Conservation (phyloP, 2,113 vertebrate genomes). For the Condylura cristata region DNA sequence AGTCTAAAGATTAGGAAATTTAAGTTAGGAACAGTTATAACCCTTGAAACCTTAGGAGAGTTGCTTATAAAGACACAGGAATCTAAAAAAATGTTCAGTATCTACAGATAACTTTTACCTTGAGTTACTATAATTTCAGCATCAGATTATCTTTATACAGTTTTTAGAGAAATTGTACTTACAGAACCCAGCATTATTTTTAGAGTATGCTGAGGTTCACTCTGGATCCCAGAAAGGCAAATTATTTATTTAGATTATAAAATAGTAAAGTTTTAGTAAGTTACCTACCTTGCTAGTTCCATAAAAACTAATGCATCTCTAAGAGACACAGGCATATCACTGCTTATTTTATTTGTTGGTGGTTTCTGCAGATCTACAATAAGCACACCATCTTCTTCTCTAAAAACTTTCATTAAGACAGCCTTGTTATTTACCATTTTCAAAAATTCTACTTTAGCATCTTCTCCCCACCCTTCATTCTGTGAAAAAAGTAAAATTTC, state of each 20-base stretch:
- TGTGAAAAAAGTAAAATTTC: slow-evolving; percentile 72
- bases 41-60: background rate
- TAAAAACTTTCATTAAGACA: slow-evolving; percentile 89
- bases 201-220: background rate
- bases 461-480: slow-evolving; percentile 89
- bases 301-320: slow-evolving; percentile 92
- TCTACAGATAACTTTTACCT: slow-evolving; percentile 17
- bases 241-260: slow-evolving; percentile 20
- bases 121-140: background rate
- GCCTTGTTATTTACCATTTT: slow-evolving; percentile 88
- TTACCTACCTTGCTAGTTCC: slow-evolving; percentile 92
- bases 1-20: slow-evolving; percentile 21
- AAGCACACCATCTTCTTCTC: slow-evolving; percentile 88
- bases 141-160: slow-evolving; percentile 28
- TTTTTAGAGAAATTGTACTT: slow-evolving; percentile 34
- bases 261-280: slow-evolving; percentile 46
- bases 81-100: background rate
- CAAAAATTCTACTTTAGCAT: slow-evolving; percentile 87
- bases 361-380: slow-evolving; percentile 94
- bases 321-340: slow-evolving; percentile 88
- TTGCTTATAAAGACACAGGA: background rate
- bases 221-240: slow-evolving; percentile 30
- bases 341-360: slow-evolving; percentile 84
- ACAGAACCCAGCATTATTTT: background rate
- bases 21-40: slow-evolving; percentile 36